Conservation (phyloP, 2,888 invertebrate genomes). For the Clepsis dumicolana region DNA sequence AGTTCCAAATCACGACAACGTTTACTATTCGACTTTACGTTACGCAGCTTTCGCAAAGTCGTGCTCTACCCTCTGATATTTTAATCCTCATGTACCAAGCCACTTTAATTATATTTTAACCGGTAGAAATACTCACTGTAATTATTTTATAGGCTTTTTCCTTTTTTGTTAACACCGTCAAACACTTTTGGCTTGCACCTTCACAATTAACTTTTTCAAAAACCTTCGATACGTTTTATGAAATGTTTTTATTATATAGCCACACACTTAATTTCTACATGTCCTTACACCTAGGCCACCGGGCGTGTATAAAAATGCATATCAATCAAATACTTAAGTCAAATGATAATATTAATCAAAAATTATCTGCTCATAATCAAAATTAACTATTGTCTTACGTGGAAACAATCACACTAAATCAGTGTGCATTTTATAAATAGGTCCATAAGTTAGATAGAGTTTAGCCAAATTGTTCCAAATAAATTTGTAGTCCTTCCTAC, state of each 20-base stretch:
- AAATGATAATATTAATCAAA: slow-evolving; percentile 32
- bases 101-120: background rate
- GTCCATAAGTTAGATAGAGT: too few relatives aligned
- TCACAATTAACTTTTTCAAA: background rate
- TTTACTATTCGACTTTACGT: too few relatives aligned
- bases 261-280: slow-evolving; percentile 9
- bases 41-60: too few relatives aligned
- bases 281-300: slow-evolving; percentile 21
- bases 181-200: background rate
- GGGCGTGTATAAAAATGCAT: slow-evolving; percentile 25
- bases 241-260: background rate
- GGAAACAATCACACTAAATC: background rate
- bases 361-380: slow-evolving; percentile 31
- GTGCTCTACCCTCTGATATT: too few relatives aligned
- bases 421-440: background rate
- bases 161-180: background rate
- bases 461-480: too few relatives aligned
- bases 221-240: background rate
- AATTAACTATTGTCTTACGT: slow-evolving; percentile 14
- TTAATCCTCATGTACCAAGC: background rate
- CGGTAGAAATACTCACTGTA: background rate
- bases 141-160: background rate
- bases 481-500: too few relatives aligned
- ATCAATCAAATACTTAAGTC: slow-evolving; percentile 36
- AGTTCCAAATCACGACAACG: too few relatives aligned